A percentile compares a stretch with the other conserved stretches of the same genome.
Evolutionary conservation across 2,113 vertebrate species (phyloP).

Genomic region (Arvicanthis niloticus): DNA sequence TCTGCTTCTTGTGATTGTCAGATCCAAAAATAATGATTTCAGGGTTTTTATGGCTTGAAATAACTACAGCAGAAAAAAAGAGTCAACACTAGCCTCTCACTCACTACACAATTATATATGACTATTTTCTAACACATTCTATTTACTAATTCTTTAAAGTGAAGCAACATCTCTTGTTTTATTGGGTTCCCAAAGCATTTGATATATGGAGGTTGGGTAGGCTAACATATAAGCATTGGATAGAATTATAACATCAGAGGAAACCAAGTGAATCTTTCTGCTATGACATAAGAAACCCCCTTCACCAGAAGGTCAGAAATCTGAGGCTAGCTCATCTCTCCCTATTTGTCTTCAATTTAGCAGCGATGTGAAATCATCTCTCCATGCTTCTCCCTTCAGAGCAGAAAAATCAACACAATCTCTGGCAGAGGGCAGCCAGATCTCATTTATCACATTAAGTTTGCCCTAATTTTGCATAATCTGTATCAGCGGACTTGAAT

Average conservation of each 20-base stretch:
- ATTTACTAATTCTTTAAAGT: conserved; percentile 8
- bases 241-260: conserved; percentile 21
- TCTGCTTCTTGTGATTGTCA: background rate
- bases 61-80: background rate
- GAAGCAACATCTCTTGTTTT: background rate
- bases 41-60: conserved; percentile 16
- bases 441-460: background rate
- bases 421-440: background rate
- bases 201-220: background rate
- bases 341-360: background rate
- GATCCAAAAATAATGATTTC: background rate
- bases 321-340: background rate
- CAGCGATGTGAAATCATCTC: background rate
- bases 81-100: background rate
- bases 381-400: background rate
- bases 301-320: conserved; percentile 34
- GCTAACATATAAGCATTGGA: background rate
- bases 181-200: background rate
- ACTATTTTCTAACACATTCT: background rate
- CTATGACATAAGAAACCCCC: background rate
- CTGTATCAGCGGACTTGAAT: background rate
- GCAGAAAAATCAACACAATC: conserved; percentile 22
- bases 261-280: background rate
- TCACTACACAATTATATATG: background rate
- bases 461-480: background rate